Evolutionary conservation across 2,113 vertebrate species (phyloP).

Genomic region (Ia io): DNA sequence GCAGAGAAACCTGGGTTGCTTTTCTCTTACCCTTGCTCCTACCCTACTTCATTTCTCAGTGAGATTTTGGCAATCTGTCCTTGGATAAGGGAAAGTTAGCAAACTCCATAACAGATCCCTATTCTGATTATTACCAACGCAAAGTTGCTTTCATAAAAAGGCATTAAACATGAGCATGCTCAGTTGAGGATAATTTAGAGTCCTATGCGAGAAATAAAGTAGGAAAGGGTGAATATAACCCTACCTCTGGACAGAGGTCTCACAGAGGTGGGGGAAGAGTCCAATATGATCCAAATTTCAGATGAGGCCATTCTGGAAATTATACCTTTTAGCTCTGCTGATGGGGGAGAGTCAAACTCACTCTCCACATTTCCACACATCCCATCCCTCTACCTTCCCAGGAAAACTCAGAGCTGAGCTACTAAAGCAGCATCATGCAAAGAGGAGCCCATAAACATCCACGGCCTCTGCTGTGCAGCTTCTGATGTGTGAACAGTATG

Average conservation of each 20-base stretch:
- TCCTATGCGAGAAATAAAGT: not conserved
- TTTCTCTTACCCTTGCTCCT: not conserved
- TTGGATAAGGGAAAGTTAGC: not conserved
- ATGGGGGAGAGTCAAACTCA: slow-evolving; percentile 26
- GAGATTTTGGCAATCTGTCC: not conserved
- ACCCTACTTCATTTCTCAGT: not conserved
- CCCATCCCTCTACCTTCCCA: slow-evolving; percentile 58
- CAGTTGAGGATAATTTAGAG: not conserved
- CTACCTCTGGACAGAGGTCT: not conserved
- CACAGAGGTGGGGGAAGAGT: not conserved
- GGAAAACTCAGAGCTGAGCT: slow-evolving; percentile 43
- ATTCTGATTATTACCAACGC: not conserved
- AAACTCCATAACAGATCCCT: not conserved
- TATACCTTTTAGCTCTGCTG: not conserved
- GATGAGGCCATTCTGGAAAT: not conserved
- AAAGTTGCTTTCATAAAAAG: slow-evolving; percentile 52
- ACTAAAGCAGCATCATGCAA: slow-evolving; percentile 50
- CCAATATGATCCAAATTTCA: slow-evolving; percentile 35
- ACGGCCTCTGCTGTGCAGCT: slow-evolving; percentile 43
- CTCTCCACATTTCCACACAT: slow-evolving; percentile 37
- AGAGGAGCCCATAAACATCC: slow-evolving; percentile 58
- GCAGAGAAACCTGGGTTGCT: not conserved
- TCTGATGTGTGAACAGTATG: slow-evolving; percentile 73
- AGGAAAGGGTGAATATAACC: not conserved
- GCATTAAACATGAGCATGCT: not conserved